These are phyloP conservation scores for Sciurus niger DNA, from an alignment of 2,113 vertebrate species.

Conservation along the genomic window DNA sequence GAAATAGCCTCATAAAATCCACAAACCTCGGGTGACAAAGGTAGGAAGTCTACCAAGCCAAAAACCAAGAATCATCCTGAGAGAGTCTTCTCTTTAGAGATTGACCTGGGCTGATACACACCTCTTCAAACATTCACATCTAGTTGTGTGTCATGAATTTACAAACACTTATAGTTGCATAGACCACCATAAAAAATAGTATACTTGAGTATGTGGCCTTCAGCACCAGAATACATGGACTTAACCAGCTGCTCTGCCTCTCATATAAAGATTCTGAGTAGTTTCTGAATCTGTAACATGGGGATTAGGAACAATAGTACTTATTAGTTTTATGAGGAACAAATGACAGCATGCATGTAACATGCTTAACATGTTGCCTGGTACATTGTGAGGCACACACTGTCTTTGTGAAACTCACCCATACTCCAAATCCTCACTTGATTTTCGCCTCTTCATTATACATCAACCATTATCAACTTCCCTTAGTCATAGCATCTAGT, in stretches of 20 bases:
- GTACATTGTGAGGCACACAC: neutral
- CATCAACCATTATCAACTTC: neutral
- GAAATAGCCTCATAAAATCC: conserved; percentile 25
- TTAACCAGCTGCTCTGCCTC: neutral
- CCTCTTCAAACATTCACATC: neutral
- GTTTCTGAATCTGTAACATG: conserved; percentile 22
- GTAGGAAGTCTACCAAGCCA: neutral
- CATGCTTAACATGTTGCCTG: neutral
- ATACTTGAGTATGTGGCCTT: neutral
- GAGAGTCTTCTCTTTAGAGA: neutral
- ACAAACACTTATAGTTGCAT: neutral
- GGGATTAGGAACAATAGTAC: neutral
- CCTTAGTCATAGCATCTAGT: neutral
- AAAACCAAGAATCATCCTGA: neutral
- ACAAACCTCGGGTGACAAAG: neutral
- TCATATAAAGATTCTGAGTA: conserved; percentile 4
- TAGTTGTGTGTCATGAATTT: neutral
- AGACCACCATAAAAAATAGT: neutral
- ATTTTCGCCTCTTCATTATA: neutral
- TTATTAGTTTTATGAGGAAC: neutral
- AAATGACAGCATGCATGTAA: neutral
- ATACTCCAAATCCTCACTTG: neutral
- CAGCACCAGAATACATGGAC: neutral
- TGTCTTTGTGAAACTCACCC: neutral
- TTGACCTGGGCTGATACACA: neutral